Evolutionary conservation across 2,113 vertebrate species (phyloP), one percentile per base, ranked within the genome.

Genomic region (Macquaria ambigua): DNA sequence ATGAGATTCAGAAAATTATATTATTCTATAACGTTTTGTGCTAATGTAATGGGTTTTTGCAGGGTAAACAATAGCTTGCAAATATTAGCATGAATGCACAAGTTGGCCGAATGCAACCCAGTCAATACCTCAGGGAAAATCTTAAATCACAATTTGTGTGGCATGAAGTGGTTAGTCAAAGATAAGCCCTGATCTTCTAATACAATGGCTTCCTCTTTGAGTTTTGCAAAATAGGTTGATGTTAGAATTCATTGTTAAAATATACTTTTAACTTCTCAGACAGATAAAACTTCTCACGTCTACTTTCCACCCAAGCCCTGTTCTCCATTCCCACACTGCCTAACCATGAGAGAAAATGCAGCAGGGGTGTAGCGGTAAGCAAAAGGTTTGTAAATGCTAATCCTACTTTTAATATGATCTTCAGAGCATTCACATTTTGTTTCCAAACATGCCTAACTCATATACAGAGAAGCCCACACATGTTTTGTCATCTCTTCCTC

Each of bases 11-110:
- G 5, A 20, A 50, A 63, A 46, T 61, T 23, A 34, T 21, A 76
- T 72, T 25, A 46, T 67, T 56, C 23, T 18, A 12, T 31, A 10
- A 28, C 0, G 0, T 34, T 77, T 28, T 23, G 3, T 50, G 18
- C 46, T 41, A 20, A 75, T 70, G 50, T 10, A 52, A 75, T 34
- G 21, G 20, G 5, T 58, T 66, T 28, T 37, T 43, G 15, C 53
- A 23, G 41, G n/a, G 74, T 58, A 63, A 64, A 52, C 14, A 71
- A 37, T 9, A 63, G 23, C 58, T 53, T 69, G 25, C n/a, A 82
- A 76, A 69, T 69, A 56, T 34, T 15, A 41, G 52, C 50, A 25
- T 39, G 43, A 63, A 64, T 74, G 16, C 6, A 79, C 50, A 53
- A 79, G 23, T 5, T 25, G 21, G 34, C 34, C 34, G 4, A 77